Percentiles rank a stretch among this genome's conserved stretches.
These are phyloP conservation scores for Lagocephalus sceleratus DNA, from an alignment of 2,797 vertebrate genomes.

Conservation along the genomic window DNA sequence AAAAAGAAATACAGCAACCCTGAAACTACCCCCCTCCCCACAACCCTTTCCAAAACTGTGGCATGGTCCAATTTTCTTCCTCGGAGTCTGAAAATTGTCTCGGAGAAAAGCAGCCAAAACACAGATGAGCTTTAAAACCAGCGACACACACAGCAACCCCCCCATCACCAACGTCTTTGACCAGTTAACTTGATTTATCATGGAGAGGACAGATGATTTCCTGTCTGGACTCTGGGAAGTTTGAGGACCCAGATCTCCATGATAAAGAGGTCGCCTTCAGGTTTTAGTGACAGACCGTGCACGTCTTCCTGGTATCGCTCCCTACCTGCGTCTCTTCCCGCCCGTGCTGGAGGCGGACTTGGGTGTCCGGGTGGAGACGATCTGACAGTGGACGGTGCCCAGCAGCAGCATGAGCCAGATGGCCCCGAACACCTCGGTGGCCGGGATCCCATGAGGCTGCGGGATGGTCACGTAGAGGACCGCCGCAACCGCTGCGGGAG, in stretches of 20 bases:
- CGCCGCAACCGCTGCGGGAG: constrained; percentile 82
- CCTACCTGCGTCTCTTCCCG: constrained; percentile 92
- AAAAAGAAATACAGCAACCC: neutral
- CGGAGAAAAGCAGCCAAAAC: constrained; percentile 29
- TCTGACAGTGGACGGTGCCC: constrained; percentile 98
- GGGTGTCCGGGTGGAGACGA: constrained; percentile 95
- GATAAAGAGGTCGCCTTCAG: constrained; percentile 17
- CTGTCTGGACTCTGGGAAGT: neutral
- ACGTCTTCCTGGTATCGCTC: neutral
- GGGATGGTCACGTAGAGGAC: constrained; percentile 83
- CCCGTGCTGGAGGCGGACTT: constrained; percentile 83
- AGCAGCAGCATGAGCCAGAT: constrained; percentile 96
- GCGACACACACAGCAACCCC: constrained; percentile 34
- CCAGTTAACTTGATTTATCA: constrained; percentile 34
- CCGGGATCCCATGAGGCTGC: constrained; percentile 86
- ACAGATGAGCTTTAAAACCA: constrained; percentile 30
- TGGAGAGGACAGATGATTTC: too few relatives aligned
- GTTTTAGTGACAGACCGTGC: constrained; percentile 6
- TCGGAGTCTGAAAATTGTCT: constrained; percentile 48
- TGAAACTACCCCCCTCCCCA: neutral
- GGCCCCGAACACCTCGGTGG: constrained; percentile 91
- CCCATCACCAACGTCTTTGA: constrained; percentile 26
- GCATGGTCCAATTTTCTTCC: constrained; percentile 47
- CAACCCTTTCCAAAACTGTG: constrained; percentile 39
- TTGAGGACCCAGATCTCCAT: constrained; percentile 14